Conservation (phyloP, 2,888 invertebrate genomes). For the Campaea margaritaria region DNA sequence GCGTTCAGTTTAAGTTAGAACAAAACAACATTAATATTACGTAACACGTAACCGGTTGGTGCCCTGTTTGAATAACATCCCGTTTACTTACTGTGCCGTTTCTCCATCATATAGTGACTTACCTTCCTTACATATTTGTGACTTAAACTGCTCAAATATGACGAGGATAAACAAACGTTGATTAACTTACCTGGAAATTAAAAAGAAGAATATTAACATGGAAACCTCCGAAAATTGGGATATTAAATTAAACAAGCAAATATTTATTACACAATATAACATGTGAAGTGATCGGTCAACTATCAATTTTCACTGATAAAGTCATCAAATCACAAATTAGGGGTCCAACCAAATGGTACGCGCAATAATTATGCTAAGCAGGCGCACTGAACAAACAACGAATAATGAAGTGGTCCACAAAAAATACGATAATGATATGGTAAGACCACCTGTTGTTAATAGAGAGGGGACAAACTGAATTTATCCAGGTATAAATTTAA, state of each 20-base stretch:
- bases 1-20: too few relatives aligned
- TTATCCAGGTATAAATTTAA: too few relatives aligned
- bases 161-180: too few relatives aligned
- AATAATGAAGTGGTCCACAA: slow-evolving; percentile 60
- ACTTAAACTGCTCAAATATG: too few relatives aligned
- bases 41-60: too few relatives aligned
- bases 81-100: too few relatives aligned
- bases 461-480: slow-evolving; percentile 7
- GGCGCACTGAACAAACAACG: slow-evolving; percentile 63
- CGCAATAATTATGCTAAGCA: slow-evolving; percentile 53
- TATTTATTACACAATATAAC: slow-evolving; percentile 17
- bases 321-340: slow-evolving; percentile 52
- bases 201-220: slow-evolving; percentile 5
- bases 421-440: slow-evolving; percentile 64
- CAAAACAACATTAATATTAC: too few relatives aligned
- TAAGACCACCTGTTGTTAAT: slow-evolving; percentile 54
- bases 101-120: too few relatives aligned
- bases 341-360: slow-evolving; percentile 45
- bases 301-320: slow-evolving; percentile 57
- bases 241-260: background rate
- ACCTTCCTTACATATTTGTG: too few relatives aligned
- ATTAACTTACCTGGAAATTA: slow-evolving; percentile 21
- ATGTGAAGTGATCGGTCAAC: slow-evolving; percentile 37
- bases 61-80: too few relatives aligned
- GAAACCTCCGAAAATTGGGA: slow-evolving; percentile 2